A percentile compares a stretch with the other conserved stretches of the same genome.
Conservation (phyloP, 2,888 invertebrate genomes). For the Allolobophora icterica region DNA sequence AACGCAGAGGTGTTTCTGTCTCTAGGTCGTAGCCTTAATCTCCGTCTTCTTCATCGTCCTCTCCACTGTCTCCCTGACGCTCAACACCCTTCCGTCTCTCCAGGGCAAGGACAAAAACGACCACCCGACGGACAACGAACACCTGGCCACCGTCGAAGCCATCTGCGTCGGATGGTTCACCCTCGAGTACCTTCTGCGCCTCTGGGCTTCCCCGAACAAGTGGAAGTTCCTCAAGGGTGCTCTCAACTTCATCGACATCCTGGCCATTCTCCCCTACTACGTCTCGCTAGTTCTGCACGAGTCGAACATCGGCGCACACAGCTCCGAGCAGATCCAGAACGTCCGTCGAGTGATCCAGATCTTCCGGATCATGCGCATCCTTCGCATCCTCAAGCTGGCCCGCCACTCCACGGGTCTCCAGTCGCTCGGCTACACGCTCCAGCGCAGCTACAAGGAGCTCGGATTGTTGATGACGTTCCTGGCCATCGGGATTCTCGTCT, state of each 20-base stretch:
- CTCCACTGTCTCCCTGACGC: conserved; percentile 97
- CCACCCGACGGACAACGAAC: conserved; percentile 55
- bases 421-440: conserved; percentile 94
- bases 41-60: conserved; percentile 99
- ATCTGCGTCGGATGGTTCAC: conserved; percentile 99
- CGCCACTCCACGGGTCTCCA: conserved; percentile 97
- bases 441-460: conserved; percentile 97
- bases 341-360: conserved; percentile 97
- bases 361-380: conserved; percentile 79
- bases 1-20: neutral
- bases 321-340: conserved; percentile 74
- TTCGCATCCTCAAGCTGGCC: conserved; percentile 71
- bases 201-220: conserved; percentile 97
- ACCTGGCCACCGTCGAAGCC: conserved; percentile 93
- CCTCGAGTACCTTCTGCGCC: conserved; percentile 92
- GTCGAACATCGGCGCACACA: conserved; percentile 78
- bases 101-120: conserved; percentile 84
- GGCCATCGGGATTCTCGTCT: conserved; percentile 97
- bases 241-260: conserved; percentile 95
- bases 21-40: conserved; percentile 83
- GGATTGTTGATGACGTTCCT: conserved; percentile 96
- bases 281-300: conserved; percentile 95
- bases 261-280: conserved; percentile 98
- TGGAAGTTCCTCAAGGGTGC: conserved; percentile 99
- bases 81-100: conserved; percentile 96